A percentile compares a stretch with the other conserved stretches of the same genome.
Evolutionary conservation across 2,113 vertebrate species (phyloP).

Genomic region (Falco punctatus): DNA sequence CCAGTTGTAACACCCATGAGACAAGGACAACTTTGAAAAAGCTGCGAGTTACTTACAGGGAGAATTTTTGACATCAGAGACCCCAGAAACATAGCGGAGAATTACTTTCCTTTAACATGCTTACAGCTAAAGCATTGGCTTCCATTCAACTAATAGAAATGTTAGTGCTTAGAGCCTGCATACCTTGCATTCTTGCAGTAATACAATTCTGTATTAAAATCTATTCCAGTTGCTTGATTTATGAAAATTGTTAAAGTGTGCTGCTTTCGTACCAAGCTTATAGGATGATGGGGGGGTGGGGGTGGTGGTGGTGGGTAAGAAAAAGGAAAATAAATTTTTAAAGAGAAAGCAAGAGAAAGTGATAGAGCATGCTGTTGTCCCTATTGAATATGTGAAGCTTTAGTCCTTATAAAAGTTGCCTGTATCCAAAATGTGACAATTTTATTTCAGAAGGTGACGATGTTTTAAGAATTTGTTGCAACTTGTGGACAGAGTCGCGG

Average conservation of each 20-base stretch:
- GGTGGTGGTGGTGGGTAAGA: too few relatives aligned
- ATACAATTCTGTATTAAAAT: slow-evolving; percentile 79
- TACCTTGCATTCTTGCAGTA: slow-evolving; percentile 77
- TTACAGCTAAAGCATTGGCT: slow-evolving; percentile 67
- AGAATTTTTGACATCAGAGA: slow-evolving; percentile 58
- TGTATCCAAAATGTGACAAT: slow-evolving; percentile 19
- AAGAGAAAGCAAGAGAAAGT: neutral
- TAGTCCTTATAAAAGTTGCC: neutral
- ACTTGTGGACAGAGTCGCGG: slow-evolving; percentile 67
- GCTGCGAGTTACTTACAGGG: slow-evolving; percentile 35
- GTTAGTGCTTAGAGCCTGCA: slow-evolving; percentile 69
- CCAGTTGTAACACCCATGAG: neutral
- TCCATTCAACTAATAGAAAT: slow-evolving; percentile 71
- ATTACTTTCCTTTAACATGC: slow-evolving; percentile 66
- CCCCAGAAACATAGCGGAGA: slow-evolving; percentile 29
- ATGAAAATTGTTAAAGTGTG: slow-evolving; percentile 61
- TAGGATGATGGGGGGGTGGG: neutral
- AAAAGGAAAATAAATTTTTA: neutral
- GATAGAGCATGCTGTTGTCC: neutral
- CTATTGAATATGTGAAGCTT: neutral
- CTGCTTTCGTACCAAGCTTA: neutral
- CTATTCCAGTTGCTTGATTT: slow-evolving; percentile 78
- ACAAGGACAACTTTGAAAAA: neutral
- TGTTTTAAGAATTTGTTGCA: slow-evolving; percentile 67
- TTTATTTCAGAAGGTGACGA: slow-evolving; percentile 21